Evolutionary conservation across 2,888 invertebrate species (phyloP), one percentile per base, ranked within the genome.

Genomic region (Clanis bilineata): DNA sequence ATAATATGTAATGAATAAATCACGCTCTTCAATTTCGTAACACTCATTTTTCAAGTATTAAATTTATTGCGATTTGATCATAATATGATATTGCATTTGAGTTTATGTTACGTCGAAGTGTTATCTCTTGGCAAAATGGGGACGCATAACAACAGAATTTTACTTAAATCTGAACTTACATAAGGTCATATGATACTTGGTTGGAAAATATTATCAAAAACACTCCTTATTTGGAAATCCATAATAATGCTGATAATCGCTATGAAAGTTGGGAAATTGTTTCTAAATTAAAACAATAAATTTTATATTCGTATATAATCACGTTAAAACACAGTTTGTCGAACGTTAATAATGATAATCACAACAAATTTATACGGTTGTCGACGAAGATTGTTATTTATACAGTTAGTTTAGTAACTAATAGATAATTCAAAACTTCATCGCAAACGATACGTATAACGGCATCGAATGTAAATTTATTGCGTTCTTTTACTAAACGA

Each of bases 381-480:
- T 59, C 57, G 39, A 59, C 57, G 45, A 56, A 62, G 57, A 60
- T 56, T 51, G 28, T 51, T 51, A 51, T 51, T 51, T 51, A 51
- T 32, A 76, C 69, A 72, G 75, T 74, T 76, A 72, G 72, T 77
- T 73, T 73, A 63, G 67, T 57, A 72, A 69, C 69, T 71, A 69
- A 75, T 71, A 71, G 66, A 76, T 76, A 73, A 75, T 76, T 80
- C 76, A 79, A 79, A 83, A 82, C 78, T 81, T 74, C 70, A 73
- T 73, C 74, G 69, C 74, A 72, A 73, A 80, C 74, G 77, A 77
- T 80, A 80, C 76, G 77, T 78, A 76, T 83, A 86, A 86, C 82
- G 81, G 83, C 72, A 74, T 71, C 80, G 80, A 85, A 84, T 85
- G 75, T 85, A 72, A 84, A 88, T 87, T 88, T 86, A 88, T 86